Conservation (phyloP, 2,888 invertebrate genomes). For the Epinotia bilunana region DNA sequence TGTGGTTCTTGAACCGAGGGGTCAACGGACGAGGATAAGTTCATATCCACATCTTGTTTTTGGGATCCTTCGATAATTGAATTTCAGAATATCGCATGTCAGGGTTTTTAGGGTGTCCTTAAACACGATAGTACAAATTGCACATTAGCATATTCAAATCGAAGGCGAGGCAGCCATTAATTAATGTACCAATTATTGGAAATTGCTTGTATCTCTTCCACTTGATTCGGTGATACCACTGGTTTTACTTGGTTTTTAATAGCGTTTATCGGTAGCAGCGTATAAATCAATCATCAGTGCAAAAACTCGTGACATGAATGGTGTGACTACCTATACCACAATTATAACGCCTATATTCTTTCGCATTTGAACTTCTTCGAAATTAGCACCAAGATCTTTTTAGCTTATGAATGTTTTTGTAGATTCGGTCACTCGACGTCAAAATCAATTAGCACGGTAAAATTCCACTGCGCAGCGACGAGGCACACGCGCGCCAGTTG, state of each 20-base stretch:
- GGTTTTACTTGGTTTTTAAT: neutral
- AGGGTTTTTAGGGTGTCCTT: slow-evolving; percentile 1
- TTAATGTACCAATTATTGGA: slow-evolving; percentile 14
- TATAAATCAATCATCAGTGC: neutral
- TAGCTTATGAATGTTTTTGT: neutral
- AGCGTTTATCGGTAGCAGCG: neutral
- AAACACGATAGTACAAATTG: slow-evolving; percentile 28
- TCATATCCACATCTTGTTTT: neutral
- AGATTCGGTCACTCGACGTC: neutral
- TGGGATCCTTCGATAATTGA: slow-evolving; percentile 2
- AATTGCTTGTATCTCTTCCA: slow-evolving; percentile 4
- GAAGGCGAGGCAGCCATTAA: slow-evolving; percentile 12
- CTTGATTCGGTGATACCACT: neutral
- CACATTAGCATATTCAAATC: slow-evolving; percentile 21
- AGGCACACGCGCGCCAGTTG: slow-evolving; percentile 22
- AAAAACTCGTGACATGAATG: neutral
- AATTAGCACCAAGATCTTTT: neutral
- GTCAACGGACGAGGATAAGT: slow-evolving; percentile 27
- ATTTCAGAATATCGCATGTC: neutral
- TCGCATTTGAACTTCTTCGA: neutral
- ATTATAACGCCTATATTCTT: neutral
- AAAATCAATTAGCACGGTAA: slow-evolving; percentile 32
- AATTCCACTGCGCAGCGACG: slow-evolving; percentile 30
- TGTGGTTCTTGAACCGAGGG: no score
- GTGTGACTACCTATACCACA: neutral